Percentiles rank a stretch among this genome's conserved stretches.
phyloP scores from a whole-genome alignment of 2,888 invertebrate genomes.

The Drosophila borborema region DNA sequence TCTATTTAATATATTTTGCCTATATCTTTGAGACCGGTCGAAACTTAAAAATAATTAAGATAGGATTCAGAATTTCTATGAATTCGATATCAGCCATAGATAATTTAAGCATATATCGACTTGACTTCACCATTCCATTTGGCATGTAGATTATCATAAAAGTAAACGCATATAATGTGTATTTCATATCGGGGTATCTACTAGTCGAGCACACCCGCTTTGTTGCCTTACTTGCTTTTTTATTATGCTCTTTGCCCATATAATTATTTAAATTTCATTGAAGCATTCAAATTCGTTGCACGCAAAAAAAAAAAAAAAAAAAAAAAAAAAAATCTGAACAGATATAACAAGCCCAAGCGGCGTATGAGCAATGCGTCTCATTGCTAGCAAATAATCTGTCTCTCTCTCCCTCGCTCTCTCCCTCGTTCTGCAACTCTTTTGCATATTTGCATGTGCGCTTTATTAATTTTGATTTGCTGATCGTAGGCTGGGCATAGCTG shows the following conservation, averaged over 20 bases:
- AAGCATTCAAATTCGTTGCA: slow-evolving; percentile 39
- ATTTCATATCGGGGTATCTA: not conserved
- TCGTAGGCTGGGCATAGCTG: slow-evolving; percentile 8
- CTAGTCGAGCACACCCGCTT: not conserved
- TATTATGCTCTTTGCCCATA: slow-evolving; percentile 19
- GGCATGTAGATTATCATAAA: not conserved
- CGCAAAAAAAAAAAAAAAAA: slow-evolving; percentile 29
- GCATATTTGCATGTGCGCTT: slow-evolving; percentile 60
- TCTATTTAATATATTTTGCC: too few species aligned
- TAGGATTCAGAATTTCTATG: not conserved
- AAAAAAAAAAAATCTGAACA: not conserved
- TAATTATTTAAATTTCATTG: slow-evolving; percentile 28
- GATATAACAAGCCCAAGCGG: slow-evolving; percentile 26
- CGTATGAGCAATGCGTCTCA: slow-evolving; percentile 44
- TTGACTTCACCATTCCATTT: fast-evolving
- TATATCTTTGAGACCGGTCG: too few species aligned
- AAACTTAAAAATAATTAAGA: too few species aligned
- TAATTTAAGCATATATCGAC: not conserved
- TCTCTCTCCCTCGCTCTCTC: not conserved
- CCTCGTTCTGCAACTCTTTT: not conserved
- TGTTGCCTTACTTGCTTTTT: not conserved
- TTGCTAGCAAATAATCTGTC: slow-evolving; percentile 29
- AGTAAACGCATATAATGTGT: too few species aligned
- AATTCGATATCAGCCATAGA: not conserved
- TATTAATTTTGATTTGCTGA: slow-evolving; percentile 39